Percentiles rank a stretch among this genome's conserved stretches.
Evolutionary conservation across 2,113 vertebrate genomes (phyloP).

Genomic region (Fregata magnificens): DNA sequence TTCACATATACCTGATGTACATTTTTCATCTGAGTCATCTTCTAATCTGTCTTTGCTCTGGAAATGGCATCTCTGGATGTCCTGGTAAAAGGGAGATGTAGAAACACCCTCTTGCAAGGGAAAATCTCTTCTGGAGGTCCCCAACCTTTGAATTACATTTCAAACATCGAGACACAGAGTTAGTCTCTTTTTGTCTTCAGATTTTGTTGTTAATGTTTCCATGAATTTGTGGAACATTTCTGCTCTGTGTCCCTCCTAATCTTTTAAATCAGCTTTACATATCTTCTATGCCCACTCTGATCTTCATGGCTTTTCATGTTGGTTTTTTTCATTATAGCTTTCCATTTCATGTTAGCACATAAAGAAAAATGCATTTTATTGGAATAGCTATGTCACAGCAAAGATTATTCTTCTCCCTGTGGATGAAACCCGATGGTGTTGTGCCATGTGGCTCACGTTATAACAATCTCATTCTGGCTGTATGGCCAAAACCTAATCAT

Average conservation of each 20-base stretch:
- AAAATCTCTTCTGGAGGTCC: not conserved
- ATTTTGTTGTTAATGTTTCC: not conserved
- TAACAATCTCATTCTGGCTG: not conserved
- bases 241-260: not conserved
- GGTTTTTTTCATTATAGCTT: not conserved
- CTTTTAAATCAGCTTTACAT: not conserved
- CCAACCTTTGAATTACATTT: not conserved
- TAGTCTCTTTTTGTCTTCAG: not conserved
- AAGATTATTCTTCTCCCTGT: slow-evolving; percentile 13
- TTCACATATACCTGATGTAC: not conserved
- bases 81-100: not conserved
- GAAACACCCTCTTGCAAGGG: not conserved
- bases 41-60: not conserved
- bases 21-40: not conserved
- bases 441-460: not conserved
- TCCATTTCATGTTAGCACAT: not conserved
- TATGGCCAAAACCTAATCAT: not conserved
- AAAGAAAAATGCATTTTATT: slow-evolving; percentile 19
- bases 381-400: not conserved
- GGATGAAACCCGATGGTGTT: not conserved
- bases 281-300: not conserved
- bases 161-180: not conserved
- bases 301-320: not conserved
- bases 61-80: not conserved
- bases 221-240: not conserved